Evolutionary conservation across 2,888 invertebrate genomes (phyloP).

Genomic region (Gnatocerus cornutus): DNA sequence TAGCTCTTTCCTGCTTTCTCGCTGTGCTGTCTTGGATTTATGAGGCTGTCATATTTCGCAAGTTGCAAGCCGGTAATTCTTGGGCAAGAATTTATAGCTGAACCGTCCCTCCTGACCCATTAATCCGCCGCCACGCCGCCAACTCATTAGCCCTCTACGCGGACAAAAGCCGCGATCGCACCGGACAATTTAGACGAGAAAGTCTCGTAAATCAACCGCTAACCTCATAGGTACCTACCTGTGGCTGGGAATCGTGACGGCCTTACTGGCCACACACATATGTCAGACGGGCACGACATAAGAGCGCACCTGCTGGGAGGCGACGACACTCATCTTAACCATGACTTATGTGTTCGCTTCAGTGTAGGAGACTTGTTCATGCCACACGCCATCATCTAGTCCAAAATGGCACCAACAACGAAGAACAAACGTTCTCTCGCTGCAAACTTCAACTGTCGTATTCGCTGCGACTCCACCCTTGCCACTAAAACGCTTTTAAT

Average conservation of each 20-base stretch:
- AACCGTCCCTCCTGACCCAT: conserved; percentile 73
- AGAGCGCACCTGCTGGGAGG: conserved; percentile 66
- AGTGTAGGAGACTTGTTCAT: conserved; percentile 19
- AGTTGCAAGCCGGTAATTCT: conserved; percentile 76
- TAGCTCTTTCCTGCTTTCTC: conserved; percentile 67
- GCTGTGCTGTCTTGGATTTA: conserved; percentile 71
- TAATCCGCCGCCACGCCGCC: conserved; percentile 64
- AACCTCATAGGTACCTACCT: conserved; percentile 39
- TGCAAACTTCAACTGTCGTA: too few species aligned
- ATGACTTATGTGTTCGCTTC: conserved; percentile 59
- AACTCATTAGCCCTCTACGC: conserved; percentile 40
- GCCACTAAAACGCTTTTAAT: too few species aligned
- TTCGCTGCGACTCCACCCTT: too few species aligned
- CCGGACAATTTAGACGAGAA: conserved; percentile 35
- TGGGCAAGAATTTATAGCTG: conserved; percentile 75
- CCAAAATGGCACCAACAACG: too few species aligned
- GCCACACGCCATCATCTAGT: conserved; percentile 1
- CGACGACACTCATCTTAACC: conserved; percentile 62
- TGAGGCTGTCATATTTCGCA: conserved; percentile 76
- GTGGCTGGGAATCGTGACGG: conserved; percentile 60
- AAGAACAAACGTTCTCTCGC: too few species aligned
- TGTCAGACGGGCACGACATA: conserved; percentile 63
- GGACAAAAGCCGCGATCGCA: conserved; percentile 38
- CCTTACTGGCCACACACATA: conserved; percentile 62
- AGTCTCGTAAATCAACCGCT: conserved; percentile 44